Percentiles rank a stretch among this genome's conserved stretches.
Evolutionary conservation across 2,888 invertebrate genomes (phyloP).

Genomic region (Acronicta aceris): DNA sequence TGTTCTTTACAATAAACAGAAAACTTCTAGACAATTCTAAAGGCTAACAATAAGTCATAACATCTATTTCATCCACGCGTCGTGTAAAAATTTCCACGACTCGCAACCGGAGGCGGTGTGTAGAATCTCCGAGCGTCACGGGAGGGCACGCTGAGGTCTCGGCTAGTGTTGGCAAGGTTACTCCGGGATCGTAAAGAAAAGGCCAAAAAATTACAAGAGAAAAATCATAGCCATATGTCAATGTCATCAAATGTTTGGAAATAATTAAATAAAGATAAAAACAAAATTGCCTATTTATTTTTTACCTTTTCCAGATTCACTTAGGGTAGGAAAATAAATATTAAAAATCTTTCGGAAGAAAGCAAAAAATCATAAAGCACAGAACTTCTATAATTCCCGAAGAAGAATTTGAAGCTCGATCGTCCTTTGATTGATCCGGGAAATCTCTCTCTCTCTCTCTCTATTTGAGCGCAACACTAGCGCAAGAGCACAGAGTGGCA

Average conservation of each 20-base stretch:
- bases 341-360: too few species aligned
- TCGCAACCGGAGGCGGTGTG: slow-evolving; percentile 50
- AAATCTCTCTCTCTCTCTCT: not conserved
- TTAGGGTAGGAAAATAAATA: too few species aligned
- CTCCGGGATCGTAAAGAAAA: slow-evolving; percentile 7
- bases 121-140: slow-evolving; percentile 53
- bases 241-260: too few species aligned
- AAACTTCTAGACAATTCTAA: slow-evolving; percentile 34
- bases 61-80: slow-evolving; percentile 44
- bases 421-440: too few species aligned
- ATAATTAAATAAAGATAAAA: too few species aligned
- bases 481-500: slow-evolving; percentile 55
- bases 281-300: too few species aligned
- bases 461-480: slow-evolving; percentile 43
- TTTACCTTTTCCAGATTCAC: too few species aligned
- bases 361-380: too few species aligned
- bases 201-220: not conserved
- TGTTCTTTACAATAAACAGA: not conserved
- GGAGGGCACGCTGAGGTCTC: slow-evolving; percentile 48
- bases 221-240: too few species aligned
- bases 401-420: too few species aligned
- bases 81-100: slow-evolving; percentile 53
- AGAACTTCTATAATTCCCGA: too few species aligned
- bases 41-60: slow-evolving; percentile 51
- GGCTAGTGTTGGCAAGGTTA: slow-evolving; percentile 34